phyloP scores from a whole-genome alignment of 2,113 vertebrate genomes.

The Isurus oxyrinchus region DNA sequence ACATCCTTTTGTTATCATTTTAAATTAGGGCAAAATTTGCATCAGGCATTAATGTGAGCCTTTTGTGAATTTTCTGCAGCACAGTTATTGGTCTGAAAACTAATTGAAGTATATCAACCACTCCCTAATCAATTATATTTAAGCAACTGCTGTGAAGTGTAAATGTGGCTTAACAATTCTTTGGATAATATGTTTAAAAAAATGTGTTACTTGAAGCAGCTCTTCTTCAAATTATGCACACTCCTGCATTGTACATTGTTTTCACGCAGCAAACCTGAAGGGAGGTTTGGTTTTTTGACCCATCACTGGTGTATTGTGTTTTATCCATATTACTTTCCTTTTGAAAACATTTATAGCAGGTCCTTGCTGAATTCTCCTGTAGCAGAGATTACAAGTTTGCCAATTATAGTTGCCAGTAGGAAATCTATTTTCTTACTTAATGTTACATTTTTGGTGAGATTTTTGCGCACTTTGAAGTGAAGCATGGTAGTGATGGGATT shows the following conservation, averaged over 20 bases:
- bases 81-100: neutral
- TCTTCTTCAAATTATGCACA: neutral
- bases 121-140: conserved; percentile 3
- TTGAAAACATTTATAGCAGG: neutral
- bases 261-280: neutral
- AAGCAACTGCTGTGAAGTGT: neutral
- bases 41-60: neutral
- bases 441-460: neutral
- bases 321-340: neutral
- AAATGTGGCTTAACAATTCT: neutral
- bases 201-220: neutral
- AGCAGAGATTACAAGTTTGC: neutral
- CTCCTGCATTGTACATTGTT: neutral
- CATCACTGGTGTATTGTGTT: neutral
- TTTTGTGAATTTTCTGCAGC: neutral
- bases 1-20: neutral
- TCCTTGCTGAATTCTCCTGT: neutral
- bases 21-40: neutral
- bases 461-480: neutral
- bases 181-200: neutral
- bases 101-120: neutral
- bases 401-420: neutral
- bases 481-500: neutral
- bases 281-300: neutral
- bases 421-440: neutral